A percentile compares a stretch with the other conserved stretches of the same genome.
These are phyloP conservation scores for Carabus problematicus DNA, from an alignment of 2,888 invertebrate species.

Conservation along the genomic window DNA sequence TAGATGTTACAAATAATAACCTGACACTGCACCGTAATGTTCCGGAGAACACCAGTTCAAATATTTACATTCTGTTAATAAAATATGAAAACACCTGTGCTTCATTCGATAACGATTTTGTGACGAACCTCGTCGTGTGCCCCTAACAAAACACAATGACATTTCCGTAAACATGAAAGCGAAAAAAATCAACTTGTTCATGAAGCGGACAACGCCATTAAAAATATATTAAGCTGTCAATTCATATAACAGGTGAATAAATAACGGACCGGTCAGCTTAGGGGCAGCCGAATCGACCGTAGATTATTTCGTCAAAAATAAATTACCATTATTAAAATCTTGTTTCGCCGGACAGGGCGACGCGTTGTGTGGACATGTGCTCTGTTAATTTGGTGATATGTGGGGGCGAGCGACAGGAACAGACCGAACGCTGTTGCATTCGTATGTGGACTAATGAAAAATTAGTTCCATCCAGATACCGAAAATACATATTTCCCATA, in stretches of 20 bases:
- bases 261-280: conserved; percentile 26
- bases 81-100: conserved; percentile 34
- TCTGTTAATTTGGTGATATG: conserved; percentile 1
- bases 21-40: conserved; percentile 18
- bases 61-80: conserved; percentile 40
- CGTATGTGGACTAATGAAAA: neutral
- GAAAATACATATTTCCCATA: too few relatives aligned
- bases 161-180: conserved; percentile 30
- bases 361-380: conserved; percentile 11
- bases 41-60: conserved; percentile 32
- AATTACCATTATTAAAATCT: conserved; percentile 42
- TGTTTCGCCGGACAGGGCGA: conserved; percentile 34
- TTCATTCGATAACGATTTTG: conserved; percentile 35
- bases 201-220: conserved; percentile 27
- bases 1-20: conserved; percentile 28
- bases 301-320: conserved; percentile 42
- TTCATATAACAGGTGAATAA: conserved; percentile 41
- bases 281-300: conserved; percentile 26
- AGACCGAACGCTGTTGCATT: neutral
- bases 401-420: too few relatives aligned
- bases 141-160: conserved; percentile 35
- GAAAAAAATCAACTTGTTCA: conserved; percentile 26
- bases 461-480: too few relatives aligned
- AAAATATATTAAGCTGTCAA: conserved; percentile 41
- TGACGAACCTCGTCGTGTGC: conserved; percentile 24